Percentiles rank a stretch among this genome's conserved stretches.
phyloP scores from a whole-genome alignment of 2,797 vertebrate genomes.

The Poecilia wingei region DNA sequence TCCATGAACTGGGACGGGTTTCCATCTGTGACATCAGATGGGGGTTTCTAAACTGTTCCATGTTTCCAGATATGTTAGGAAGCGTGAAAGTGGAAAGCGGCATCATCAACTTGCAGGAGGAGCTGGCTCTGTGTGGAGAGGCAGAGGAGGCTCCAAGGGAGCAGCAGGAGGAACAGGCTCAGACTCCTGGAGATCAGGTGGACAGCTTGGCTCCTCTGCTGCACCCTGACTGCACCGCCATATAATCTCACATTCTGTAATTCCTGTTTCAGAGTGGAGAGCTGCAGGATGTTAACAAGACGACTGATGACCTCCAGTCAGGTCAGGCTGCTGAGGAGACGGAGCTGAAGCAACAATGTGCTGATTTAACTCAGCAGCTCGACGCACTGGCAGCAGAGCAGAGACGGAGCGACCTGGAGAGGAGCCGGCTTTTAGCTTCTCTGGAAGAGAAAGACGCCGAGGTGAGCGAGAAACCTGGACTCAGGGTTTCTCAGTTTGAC shows the following conservation, averaged over 20 bases:
- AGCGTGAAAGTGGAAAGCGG: constrained; percentile 81
- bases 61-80: constrained; percentile 79
- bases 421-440: constrained; percentile 45
- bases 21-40: not conserved
- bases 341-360: constrained; percentile 40
- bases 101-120: constrained; percentile 73
- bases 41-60: constrained; percentile 17
- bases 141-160: constrained; percentile 73
- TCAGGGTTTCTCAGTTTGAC: not conserved
- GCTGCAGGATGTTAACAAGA: constrained; percentile 38
- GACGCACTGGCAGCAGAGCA: constrained; percentile 63
- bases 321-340: constrained; percentile 47
- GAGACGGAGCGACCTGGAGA: constrained; percentile 59
- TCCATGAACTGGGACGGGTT: rapidly evolving
- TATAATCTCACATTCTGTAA: not conserved
- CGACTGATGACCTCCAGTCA: constrained; percentile 57
- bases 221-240: not conserved
- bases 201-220: constrained; percentile 13
- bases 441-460: constrained; percentile 66
- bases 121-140: constrained; percentile 62
- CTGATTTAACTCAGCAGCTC: constrained; percentile 37
- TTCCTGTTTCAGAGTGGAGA: constrained; percentile 55
- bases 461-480: constrained; percentile 54
- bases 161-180: constrained; percentile 73
- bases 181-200: constrained; percentile 56